phyloP scores from a whole-genome alignment of 2,888 invertebrate genomes.

The Platycheirus rosarum region DNA sequence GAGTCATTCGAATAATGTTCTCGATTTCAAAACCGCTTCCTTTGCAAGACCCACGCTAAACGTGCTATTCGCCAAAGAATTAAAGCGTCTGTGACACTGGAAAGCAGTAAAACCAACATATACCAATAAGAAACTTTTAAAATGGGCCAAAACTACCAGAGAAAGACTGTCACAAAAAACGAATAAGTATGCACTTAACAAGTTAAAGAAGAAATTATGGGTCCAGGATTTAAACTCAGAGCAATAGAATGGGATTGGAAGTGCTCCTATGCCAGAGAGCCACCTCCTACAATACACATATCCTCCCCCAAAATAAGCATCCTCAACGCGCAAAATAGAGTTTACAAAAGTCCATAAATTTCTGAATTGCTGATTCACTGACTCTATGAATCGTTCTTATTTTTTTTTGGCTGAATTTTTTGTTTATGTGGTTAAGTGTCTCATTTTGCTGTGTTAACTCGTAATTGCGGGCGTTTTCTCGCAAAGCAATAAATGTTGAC shows the following conservation, averaged over 20 bases:
- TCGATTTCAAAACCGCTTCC: constrained; percentile 51
- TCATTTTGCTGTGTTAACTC: constrained; percentile 61
- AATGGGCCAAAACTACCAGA: constrained; percentile 50
- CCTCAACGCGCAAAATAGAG: constrained; percentile 6
- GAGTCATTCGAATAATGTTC: constrained; percentile 72
- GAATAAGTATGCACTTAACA: constrained; percentile 64
- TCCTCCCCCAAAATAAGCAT: neutral
- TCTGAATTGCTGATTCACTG: constrained; percentile 51
- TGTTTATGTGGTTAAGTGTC: constrained; percentile 46
- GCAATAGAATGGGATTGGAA: constrained; percentile 33
- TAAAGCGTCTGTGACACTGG: constrained; percentile 50
- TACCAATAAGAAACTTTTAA: neutral
- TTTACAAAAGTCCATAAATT: constrained; percentile 44
- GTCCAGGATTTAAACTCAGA: constrained; percentile 58
- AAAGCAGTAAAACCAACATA: neutral
- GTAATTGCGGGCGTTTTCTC: constrained; percentile 61
- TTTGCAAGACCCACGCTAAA: constrained; percentile 32
- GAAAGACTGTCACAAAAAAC: constrained; percentile 52
- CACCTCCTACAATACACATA: constrained; percentile 24
- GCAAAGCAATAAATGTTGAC: constrained; percentile 48
- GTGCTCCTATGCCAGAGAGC: constrained; percentile 19
- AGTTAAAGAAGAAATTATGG: constrained; percentile 58
- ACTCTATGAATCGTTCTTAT: constrained; percentile 6
- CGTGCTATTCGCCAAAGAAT: constrained; percentile 57
- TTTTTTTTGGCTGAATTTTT: constrained; percentile 6